Evolutionary conservation across 2,113 vertebrate species (phyloP), one percentile per base, ranked within the genome.

Genomic region (Zapus hudsonius): DNA sequence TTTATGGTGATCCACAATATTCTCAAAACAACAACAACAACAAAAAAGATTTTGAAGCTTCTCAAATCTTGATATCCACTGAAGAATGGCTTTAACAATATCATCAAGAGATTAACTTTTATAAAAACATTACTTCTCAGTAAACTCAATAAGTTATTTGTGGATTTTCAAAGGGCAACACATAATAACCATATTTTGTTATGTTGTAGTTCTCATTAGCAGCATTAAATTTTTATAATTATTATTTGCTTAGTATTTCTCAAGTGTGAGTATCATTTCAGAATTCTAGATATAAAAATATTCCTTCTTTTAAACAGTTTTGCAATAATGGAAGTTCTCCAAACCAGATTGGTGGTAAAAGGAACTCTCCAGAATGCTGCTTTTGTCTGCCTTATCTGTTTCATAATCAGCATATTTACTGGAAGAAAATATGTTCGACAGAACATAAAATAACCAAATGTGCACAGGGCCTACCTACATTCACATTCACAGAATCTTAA

Each of bases 221-320:
- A 76, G 40, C 17, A 42, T 88, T 87, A 76, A 81, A 88, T 73
- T 47, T 93, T 57, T 84, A 44, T 82, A 57, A 76, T 95, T 88
- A 93, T 76, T 93, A 76, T 85, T 92, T 90, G 11, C 47, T 78
- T 79, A 82, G 3, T 47, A 63, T 44, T 94, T 76, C 67, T 90
- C n/a, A 87, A 90, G 55, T 84, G 7, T 36, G 67, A 93, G 73
- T 47, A 55, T 7, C 33, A 40, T 55, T 40, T 67, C 55, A 87
- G 12, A 20, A 36, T 33, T 94, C 67, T 22, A 10, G 47, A 67
- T 19, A 40, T 13, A 55, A 44, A n/a, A 90, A 67, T 64, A 40
- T 17, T 25, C 13, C 15, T 70, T 70, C 6, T 52, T 94, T 81
- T 85, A 2, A 80, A 80, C 16, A 29, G 12, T 52, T 52, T 47